Base-by-base conservation (phyloP, 2,113 vertebrate genomes). In the Dromiciops gliroides region DNA sequence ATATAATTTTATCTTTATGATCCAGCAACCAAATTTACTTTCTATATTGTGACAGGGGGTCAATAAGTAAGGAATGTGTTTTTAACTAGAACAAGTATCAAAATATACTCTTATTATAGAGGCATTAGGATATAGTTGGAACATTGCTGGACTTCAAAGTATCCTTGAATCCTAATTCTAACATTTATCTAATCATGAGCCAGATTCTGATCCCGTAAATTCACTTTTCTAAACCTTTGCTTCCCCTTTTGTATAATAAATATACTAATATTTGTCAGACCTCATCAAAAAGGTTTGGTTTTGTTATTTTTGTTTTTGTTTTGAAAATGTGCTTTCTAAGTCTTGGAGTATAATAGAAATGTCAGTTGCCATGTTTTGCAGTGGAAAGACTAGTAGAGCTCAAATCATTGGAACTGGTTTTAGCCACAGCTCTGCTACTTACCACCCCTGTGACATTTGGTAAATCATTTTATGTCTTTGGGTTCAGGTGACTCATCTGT, bases 1-100 rank as follows among this genome's bases (percentile, higher is more conserved):
- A 50, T 0, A 53, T 90, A 3, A 92, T 95, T 96, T 93, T 49
- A 92, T 50, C 24, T 93, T 92, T 93, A 91, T 47, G 19, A 95
- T 95, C 48, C 1, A 93, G 83, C 50, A 89, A 67, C 3, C 26
- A 44, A 37, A 94, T 24, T 24, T 88, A 2, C 12, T 90, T 94
- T 94, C 90, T 48, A 91, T 96, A 75, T 67, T 37, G 12, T 67
- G 12, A 67, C 4, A 52, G 22, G 26, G 3, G 16, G 28, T 37
- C 11, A 67, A 37, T 37, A 37, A 67, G 2, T 67, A 67, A 67
- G 31, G 31, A 37, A 37, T 67, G 56, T 67, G 56, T 37, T 67
- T 67, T 67, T 67, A 37, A 28, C 10, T 67, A 67, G 31, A 67
- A 2, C 25, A 26, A 37, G 28, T 5, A 37, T 67, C 28, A 67